Percentiles rank a stretch among this genome's conserved stretches.
Evolutionary conservation across 2,797 vertebrate genomes (phyloP).

Genomic region (Lateolabrax maculatus): DNA sequence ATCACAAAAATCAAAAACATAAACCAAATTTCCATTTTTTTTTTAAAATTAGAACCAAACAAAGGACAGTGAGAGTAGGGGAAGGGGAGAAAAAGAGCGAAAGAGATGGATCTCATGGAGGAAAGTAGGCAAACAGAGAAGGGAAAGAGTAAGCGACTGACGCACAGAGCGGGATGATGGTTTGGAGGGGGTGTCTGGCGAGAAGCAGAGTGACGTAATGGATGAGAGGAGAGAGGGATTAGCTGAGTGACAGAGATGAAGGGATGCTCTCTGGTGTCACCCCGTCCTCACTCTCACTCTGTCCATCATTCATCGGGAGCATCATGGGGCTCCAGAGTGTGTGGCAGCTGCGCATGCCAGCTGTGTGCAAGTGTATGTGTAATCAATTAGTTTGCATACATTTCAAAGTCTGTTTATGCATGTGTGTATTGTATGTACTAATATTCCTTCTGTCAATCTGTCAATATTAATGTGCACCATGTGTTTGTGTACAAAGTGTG

Average conservation of each 20-base stretch:
- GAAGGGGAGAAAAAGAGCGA: conserved; percentile 29
- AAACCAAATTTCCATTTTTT: conserved; percentile 43
- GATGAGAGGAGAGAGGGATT: conserved; percentile 78
- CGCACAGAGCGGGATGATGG: conserved; percentile 63
- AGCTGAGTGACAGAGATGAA: conserved; percentile 80
- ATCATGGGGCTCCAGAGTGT: conserved; percentile 38
- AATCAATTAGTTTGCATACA: conserved; percentile 79
- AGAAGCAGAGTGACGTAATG: conserved; percentile 74
- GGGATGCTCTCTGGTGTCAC: conserved; percentile 78
- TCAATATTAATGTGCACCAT: conserved; percentile 71
- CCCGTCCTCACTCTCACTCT: conserved; percentile 66
- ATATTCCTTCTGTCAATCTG: conserved; percentile 73
- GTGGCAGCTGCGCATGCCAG: conserved; percentile 66
- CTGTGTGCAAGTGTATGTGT: conserved; percentile 70
- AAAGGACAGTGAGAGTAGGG: conserved; percentile 19
- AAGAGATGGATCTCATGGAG: conserved; percentile 56
- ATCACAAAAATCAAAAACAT: conserved; percentile 32
- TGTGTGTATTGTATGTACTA: conserved; percentile 71
- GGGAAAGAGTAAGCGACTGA: conserved; percentile 74
- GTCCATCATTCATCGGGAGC: conserved; percentile 70
- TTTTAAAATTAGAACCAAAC: conserved; percentile 55
- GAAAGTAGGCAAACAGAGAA: conserved; percentile 64
- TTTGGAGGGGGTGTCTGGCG: conserved; percentile 59
- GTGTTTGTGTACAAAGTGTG: conserved; percentile 60
- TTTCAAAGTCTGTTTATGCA: conserved; percentile 80